Conservation (phyloP, 2,888 invertebrate genomes). For the Onchidella celtica region DNA sequence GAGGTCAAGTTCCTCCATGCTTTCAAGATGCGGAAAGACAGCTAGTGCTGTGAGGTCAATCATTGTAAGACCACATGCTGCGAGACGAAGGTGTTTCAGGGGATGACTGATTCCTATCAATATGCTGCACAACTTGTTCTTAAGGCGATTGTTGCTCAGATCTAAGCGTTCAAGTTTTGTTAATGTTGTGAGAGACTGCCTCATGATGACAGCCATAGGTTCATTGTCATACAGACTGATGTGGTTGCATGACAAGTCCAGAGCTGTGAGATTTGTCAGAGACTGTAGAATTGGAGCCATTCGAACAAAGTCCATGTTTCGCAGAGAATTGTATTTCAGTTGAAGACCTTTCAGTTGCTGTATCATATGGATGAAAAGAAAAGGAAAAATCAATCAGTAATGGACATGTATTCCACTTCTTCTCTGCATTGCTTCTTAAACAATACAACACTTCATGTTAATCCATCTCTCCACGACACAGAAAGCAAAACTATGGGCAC, state of each 20-base stretch:
- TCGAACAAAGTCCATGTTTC: constrained; percentile 65
- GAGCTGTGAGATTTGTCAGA: constrained; percentile 68
- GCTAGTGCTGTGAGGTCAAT: constrained; percentile 61
- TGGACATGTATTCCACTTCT: background rate
- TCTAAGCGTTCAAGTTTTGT: constrained; percentile 69
- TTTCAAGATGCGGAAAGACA: constrained; percentile 7
- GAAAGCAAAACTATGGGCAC: too few species aligned
- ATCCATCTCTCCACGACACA: too few species aligned
- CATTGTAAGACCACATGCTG: constrained; percentile 69
- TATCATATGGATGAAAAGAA: constrained; percentile 55
- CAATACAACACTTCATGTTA: too few species aligned
- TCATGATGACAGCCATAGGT: constrained; percentile 58
- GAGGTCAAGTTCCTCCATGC: constrained; percentile 70
- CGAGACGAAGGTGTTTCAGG: constrained; percentile 70
- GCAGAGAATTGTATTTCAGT: constrained; percentile 75
- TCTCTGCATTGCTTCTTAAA: background rate
- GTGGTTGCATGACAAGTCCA: constrained; percentile 77
- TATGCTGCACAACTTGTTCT: constrained; percentile 65
- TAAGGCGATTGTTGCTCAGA: constrained; percentile 75
- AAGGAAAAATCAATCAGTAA: background rate
- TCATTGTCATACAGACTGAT: constrained; percentile 66
- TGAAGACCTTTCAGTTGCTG: constrained; percentile 72
- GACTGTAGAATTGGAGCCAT: constrained; percentile 67
- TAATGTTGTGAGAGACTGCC: constrained; percentile 60
- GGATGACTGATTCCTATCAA: constrained; percentile 61